Percentiles rank a stretch among this genome's conserved stretches.
Conservation (phyloP, 2,113 vertebrate species). For the Apteryx owenii region DNA sequence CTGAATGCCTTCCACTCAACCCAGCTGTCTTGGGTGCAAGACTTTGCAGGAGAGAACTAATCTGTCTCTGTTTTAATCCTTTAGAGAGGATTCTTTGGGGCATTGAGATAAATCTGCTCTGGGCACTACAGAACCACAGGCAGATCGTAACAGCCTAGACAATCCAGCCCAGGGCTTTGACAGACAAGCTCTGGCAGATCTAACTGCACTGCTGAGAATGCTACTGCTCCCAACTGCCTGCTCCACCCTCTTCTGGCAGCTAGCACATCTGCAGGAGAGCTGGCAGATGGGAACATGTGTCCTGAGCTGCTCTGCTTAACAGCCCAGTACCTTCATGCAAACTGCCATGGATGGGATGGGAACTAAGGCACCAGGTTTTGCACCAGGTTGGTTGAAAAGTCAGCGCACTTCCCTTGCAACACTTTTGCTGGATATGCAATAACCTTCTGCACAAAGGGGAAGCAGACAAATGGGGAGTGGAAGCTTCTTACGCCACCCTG, state of each 20-base stretch:
- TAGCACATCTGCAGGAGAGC: neutral
- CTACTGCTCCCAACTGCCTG: neutral
- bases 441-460: neutral
- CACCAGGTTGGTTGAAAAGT: neutral
- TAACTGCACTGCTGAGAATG: neutral
- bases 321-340: neutral
- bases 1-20: neutral
- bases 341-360: neutral
- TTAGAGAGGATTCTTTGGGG: neutral
- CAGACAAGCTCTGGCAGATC: neutral
- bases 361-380: neutral
- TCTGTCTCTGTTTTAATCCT: neutral
- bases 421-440: neutral
- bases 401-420: neutral
- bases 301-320: neutral
- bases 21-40: neutral
- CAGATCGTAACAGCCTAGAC: neutral
- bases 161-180: neutral
- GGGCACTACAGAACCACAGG: neutral
- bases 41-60: neutral
- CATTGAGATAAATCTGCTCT: neutral
- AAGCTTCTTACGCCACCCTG: neutral
- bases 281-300: accelerated
- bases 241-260: neutral
- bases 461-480: neutral